Evolutionary conservation across 1,140 invertebrate genomes (phyloP).

Genomic region (Drosophila nasuta): DNA sequence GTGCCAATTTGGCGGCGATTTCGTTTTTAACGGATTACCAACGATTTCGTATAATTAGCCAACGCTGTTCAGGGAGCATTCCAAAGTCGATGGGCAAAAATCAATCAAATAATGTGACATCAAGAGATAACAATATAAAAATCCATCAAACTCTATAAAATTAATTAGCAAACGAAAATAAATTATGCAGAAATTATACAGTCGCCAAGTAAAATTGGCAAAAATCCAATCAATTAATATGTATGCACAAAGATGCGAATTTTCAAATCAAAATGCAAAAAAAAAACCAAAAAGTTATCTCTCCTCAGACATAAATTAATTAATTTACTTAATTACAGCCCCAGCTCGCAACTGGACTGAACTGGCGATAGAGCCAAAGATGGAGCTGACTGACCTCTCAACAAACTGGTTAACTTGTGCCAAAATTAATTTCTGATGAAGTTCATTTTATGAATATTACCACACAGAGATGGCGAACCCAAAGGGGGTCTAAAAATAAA

Average conservation of each 20-base stretch:
- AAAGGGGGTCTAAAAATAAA: slow-evolving; percentile 13
- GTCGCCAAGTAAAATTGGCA: slow-evolving; percentile 44
- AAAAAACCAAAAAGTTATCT: slow-evolving; percentile 15
- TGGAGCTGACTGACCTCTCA: slow-evolving; percentile 25
- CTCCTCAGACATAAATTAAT: slow-evolving; percentile 60
- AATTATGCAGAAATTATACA: slow-evolving; percentile 73
- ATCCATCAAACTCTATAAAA: slow-evolving; percentile 64
- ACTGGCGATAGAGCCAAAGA: slow-evolving; percentile 12
- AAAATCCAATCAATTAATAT: slow-evolving; percentile 34
- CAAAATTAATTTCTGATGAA: slow-evolving; percentile 53
- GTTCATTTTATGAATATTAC: not conserved
- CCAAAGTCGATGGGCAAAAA: slow-evolving; percentile 37
- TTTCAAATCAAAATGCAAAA: slow-evolving; percentile 16
- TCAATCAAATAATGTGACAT: slow-evolving; percentile 64
- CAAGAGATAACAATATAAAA: slow-evolving; percentile 50
- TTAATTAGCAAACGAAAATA: slow-evolving; percentile 50
- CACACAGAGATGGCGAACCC: not conserved
- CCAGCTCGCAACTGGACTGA: slow-evolving; percentile 29
- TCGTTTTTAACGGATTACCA: slow-evolving; percentile 21
- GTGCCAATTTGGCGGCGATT: slow-evolving; percentile 9
- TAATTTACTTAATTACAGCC: slow-evolving; percentile 77
- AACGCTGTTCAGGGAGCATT: slow-evolving; percentile 17
- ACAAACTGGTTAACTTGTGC: slow-evolving; percentile 71
- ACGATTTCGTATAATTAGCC: slow-evolving; percentile 32
- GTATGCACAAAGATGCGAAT: slow-evolving; percentile 31